Evolutionary conservation across 1,140 invertebrate genomes (phyloP), one percentile per base, ranked within the genome.

Genomic region (Sitophilus oryzae): DNA sequence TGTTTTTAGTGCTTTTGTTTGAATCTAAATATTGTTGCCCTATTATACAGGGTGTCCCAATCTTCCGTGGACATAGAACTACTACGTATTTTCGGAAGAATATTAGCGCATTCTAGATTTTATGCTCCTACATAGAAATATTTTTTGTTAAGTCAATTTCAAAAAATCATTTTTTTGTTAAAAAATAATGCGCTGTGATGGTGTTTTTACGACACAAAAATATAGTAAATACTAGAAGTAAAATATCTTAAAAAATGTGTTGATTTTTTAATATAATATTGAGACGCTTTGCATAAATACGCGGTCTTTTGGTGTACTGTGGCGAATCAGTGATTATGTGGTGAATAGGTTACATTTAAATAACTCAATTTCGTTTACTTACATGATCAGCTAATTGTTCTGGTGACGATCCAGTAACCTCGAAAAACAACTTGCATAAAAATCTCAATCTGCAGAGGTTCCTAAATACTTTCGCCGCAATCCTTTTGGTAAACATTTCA

Each of bases 401-500:
- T 5, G 18, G 8, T 4, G 40, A 54, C 4, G 1, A 6, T 2
- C 52, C 52, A 6, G 40, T 10, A 6, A 47, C 2, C 1, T 54
- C 6, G 20, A 38, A 54, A 8, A 54, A 11, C 0, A 16, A 18
- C 5, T 38, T 34, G 34, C 43, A 54, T 2, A 52, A 8, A 8
- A 18, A 5, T 22, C 20, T 19, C 21, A 20, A 40, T 4, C 38
- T 16, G 36, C 52, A 54, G 0, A 54, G 11, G 3, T 47, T 11
- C 9, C 52, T 5, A 30, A 54, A 46, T n/a, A 40, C 9, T 16
- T 30, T 25, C 9, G 20, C 10, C 4, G 36, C 30, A 15, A 3
- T 20, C 20, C 20, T 8, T 40, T 36, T 11, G 5, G 25, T 30
- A 25, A 54, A 47, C 44, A 54, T 54, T 47, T 54, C 52, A 36